Evolutionary conservation across 92 coral and sea anemone species (phyloP), one percentile per base, ranked within the genome.

Genomic region (Diadumene lineata): DNA sequence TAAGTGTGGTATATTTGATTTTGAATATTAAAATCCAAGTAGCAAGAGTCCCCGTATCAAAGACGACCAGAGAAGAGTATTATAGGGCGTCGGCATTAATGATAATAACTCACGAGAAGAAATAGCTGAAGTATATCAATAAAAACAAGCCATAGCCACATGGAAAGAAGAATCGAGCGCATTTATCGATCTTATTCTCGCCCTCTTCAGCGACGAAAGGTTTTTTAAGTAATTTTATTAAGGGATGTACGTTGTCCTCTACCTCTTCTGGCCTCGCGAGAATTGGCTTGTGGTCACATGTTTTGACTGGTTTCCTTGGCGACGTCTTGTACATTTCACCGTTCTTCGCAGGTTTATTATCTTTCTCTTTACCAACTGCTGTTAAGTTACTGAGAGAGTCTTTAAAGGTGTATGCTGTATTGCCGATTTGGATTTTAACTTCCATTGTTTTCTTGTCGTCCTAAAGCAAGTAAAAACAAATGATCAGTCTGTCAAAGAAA

Each of bases 241-340:
- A 43, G 0, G 88, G 48, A 26, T 74, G 70, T 46, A 56, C 31
- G 1, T 55, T 66, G 34, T 64, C 73, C 0, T 68, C 50, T 65
- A 72, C 76, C 13, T 53, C 70, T 15, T 21, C 6, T 23, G 22
- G 56, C 29, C 70, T 78, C 50, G 84, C 70, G 11, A 77, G 78
- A 19, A 85, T 77, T 17, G 96, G 96, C 55, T 73, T 84, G 87
- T 90, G 96, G 60, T 90, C 85, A 56, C 87, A 87, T 0, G 92
- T 87, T 61, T 81, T 87, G 57, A 82, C 72, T 0, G 87, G 58
- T 31, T 75, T 79, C 68, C 79, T 80, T 0, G 75, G 69, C 22
- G 82, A 69, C 60, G 34, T 64, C 13, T 78, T 82, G 67, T 75
- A 78, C 50, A 90, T 57, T 11, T 73, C 82, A 22, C 89, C 89